Evolutionary conservation across 2,113 vertebrate genomes (phyloP), one percentile per base, ranked within the genome.

Genomic region (Malaclemys terrapin): DNA sequence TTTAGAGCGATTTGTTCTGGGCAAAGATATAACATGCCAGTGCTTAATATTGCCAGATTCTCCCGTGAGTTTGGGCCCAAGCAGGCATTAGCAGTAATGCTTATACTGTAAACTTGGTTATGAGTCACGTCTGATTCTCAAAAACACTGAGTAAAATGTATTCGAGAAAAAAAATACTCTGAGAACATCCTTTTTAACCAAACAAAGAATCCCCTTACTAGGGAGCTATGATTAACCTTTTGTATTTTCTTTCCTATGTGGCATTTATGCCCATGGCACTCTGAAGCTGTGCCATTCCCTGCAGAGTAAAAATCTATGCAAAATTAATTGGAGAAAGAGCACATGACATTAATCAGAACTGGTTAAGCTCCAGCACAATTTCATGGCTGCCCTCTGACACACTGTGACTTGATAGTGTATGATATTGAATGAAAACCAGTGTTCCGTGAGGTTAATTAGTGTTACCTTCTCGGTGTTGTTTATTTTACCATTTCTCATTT

Each of bases 281-380:
- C 38, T 80, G 50, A 84, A 35, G 79, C 80, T 88, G 59, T 87
- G 53, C 85, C 86, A 85, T 91, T 87, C 80, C 80, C 75, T 72
- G 5, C 87, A 88, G 82, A 87, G 17, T 81, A 89, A 80, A 89
- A 95, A 93, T 89, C 29, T 90, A 80, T 89, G 89, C 89, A 94
- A 94, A 96, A 91, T 91, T 89, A 84, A 88, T 79, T 2, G 25
- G 24, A 5, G 47, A 88, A 54, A 75, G 50, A 91, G 69, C 27
- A 76, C 53, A 82, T 69, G 76, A 59, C 88, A 50, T 62, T 83
- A 89, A 90, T 90, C 88, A 91, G 45, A 80, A 93, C 65, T 59
- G 52, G 76, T 84, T 92, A 78, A 83, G 65, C 50, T 79, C 14
- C n/a, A 89, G 25, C 82, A 59, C 50, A 38, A 89, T 96, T 93